Percentiles rank a stretch among this genome's conserved stretches.
These are phyloP conservation scores for Motacilla alba DNA, from an alignment of 2,113 vertebrate species.

Conservation along the genomic window DNA sequence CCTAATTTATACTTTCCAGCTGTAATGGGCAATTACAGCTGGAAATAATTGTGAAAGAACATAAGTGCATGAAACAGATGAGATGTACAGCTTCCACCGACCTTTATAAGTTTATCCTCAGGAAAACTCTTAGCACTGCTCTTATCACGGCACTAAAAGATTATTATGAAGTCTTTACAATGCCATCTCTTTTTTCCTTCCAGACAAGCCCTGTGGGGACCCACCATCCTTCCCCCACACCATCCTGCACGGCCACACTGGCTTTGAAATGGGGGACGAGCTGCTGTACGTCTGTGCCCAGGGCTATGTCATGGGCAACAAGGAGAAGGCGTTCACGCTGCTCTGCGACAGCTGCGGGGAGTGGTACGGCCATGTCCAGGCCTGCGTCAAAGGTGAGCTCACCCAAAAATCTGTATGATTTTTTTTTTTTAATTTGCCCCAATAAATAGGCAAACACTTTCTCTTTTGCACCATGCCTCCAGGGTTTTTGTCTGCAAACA, in stretches of 20 bases:
- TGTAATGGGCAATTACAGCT: not conserved
- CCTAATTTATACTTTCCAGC: not conserved
- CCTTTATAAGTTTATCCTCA: rapidly evolving
- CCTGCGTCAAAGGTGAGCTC: slow-evolving; percentile 87
- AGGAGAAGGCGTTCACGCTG: slow-evolving; percentile 82
- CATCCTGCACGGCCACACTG: slow-evolving; percentile 81
- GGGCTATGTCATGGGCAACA: slow-evolving; percentile 76
- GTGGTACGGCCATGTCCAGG: slow-evolving; percentile 91
- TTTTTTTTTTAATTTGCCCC: not conserved
- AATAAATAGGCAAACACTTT: not conserved
- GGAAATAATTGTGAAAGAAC: not conserved
- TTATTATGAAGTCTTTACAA: not conserved
- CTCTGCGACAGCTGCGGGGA: slow-evolving; percentile 92
- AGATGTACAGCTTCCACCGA: not conserved
- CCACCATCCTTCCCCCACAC: slow-evolving; percentile 89
- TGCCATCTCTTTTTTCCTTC: not conserved
- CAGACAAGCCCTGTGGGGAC: slow-evolving; percentile 88
- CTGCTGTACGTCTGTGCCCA: slow-evolving; percentile 85
- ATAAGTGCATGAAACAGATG: not conserved
- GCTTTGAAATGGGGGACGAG: slow-evolving; percentile 90
- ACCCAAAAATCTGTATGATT: not conserved
- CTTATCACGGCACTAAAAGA: not conserved
- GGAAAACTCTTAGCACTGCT: not conserved
- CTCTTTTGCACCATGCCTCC: not conserved
- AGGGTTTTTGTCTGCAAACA: not conserved